Conservation (phyloP, 2,888 invertebrate genomes). For the Xanthorhoe designata region DNA sequence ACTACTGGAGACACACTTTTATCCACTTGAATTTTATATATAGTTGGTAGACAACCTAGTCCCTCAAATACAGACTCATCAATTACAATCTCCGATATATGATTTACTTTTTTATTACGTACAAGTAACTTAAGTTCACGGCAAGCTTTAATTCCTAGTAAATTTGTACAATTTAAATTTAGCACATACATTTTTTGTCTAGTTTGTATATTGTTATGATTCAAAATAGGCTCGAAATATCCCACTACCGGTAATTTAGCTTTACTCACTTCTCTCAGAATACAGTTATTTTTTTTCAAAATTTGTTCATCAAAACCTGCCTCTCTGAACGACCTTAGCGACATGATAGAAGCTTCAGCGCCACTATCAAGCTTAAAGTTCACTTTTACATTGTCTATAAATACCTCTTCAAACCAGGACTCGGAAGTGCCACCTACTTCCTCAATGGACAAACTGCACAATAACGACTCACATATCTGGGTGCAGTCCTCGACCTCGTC, state of each 20-base stretch:
- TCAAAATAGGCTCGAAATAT: constrained; percentile 10
- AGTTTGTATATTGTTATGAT: constrained; percentile 2
- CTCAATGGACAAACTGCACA: constrained; percentile 13
- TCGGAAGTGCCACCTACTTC: constrained; percentile 10
- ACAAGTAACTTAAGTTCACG: constrained; percentile 1
- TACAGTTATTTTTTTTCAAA: constrained; percentile 13
- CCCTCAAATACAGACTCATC: constrained; percentile 5
- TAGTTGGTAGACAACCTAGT: constrained; percentile 8
- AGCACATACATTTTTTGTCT: constrained; percentile 8
- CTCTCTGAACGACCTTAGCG: constrained; percentile 10
- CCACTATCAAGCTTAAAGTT: constrained; percentile 17
- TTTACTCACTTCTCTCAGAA: constrained; percentile 13
- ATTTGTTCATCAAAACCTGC: constrained; percentile 7
- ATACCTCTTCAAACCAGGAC: constrained; percentile 12
- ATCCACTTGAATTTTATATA: constrained; percentile 11
- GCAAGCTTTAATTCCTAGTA: background rate
- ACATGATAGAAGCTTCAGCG: constrained; percentile 13
- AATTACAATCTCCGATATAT: background rate
- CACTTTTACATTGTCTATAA: constrained; percentile 7
- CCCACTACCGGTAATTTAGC: constrained; percentile 9
- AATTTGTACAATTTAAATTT: constrained; percentile 5
- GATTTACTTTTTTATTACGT: background rate
- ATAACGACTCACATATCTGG: constrained; percentile 16
- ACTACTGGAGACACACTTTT: constrained; percentile 4
- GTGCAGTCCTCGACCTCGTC: constrained; percentile 12